A percentile compares a stretch with the other conserved stretches of the same genome.
Conservation (phyloP, 2,797 vertebrate genomes). For the Gila robusta region DNA sequence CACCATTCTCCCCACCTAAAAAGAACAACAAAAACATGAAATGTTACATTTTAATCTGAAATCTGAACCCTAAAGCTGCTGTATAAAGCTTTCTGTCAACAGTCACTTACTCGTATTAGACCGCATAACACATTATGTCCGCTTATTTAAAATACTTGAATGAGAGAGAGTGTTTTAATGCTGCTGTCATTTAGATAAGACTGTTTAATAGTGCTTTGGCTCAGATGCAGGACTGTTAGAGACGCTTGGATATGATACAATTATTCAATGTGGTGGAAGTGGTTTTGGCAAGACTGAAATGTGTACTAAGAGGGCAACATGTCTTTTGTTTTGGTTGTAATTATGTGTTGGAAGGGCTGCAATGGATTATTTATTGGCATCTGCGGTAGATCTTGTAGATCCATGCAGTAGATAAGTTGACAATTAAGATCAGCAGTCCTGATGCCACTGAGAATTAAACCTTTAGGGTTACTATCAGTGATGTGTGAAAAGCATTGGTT, state of each 20-base stretch:
- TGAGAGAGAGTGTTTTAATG: not conserved
- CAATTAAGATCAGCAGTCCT: not conserved
- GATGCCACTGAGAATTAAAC: not conserved
- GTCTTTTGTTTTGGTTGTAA: not conserved
- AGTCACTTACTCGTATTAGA: not conserved
- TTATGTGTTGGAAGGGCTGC: not conserved
- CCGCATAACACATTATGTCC: not conserved
- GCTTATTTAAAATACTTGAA: slow-evolving; percentile 5
- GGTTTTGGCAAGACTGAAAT: not conserved
- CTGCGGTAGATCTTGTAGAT: not conserved
- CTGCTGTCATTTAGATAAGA: not conserved
- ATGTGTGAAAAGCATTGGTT: not conserved
- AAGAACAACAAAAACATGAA: slow-evolving; percentile 41
- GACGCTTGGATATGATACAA: not conserved
- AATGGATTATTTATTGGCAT: not conserved
- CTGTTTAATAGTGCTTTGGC: not conserved
- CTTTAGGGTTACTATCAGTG: not conserved
- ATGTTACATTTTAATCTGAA: not conserved
- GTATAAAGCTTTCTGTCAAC: not conserved
- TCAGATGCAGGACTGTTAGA: slow-evolving; percentile 11
- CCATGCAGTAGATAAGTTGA: not conserved
- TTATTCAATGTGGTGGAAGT: slow-evolving; percentile 4
- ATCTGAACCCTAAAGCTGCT: not conserved
- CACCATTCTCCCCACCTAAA: slow-evolving; percentile 66
- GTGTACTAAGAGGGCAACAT: not conserved